Conservation (phyloP, 2,888 invertebrate genomes). For the Drosophila borealis region DNA sequence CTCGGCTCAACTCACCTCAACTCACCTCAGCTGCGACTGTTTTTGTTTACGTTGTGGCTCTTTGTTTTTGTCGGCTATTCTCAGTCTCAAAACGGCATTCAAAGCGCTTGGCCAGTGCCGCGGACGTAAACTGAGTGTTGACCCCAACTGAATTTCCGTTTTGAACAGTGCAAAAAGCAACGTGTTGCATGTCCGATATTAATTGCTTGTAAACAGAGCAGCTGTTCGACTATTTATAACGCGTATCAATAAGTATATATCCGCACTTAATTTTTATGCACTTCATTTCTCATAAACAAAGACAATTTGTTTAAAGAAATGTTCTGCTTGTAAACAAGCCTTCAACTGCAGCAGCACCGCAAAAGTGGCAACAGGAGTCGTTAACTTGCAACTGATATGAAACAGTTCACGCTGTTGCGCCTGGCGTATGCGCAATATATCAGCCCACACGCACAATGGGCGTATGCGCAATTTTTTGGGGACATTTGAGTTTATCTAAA, state of each 20-base stretch:
- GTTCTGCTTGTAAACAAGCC: constrained; percentile 56
- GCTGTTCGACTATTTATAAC: constrained; percentile 24
- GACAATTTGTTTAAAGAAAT: constrained; percentile 31
- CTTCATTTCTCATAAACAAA: constrained; percentile 50
- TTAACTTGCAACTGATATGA: constrained; percentile 33
- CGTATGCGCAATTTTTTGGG: constrained; percentile 49
- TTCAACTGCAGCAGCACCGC: constrained; percentile 1
- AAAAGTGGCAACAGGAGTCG: not conserved
- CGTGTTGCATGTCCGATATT: constrained; percentile 69
- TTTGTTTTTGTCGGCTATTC: constrained; percentile 54
- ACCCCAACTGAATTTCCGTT: not conserved
- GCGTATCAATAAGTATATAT: constrained; percentile 61
- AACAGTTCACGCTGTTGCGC: constrained; percentile 22
- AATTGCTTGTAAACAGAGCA: constrained; percentile 43
- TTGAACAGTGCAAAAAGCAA: constrained; percentile 37
- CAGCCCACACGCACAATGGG: constrained; percentile 28
- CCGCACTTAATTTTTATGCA: constrained; percentile 56
- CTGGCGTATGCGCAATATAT: constrained; percentile 65
- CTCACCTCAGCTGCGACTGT: constrained; percentile 21
- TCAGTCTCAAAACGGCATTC: constrained; percentile 84
- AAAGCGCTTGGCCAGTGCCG: constrained; percentile 67
- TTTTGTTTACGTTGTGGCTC: constrained; percentile 45
- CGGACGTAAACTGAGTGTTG: constrained; percentile 44
- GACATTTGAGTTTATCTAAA: constrained; percentile 11
- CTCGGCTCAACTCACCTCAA: constrained; percentile 25